Evolutionary conservation across 2,113 vertebrate species (phyloP).

Genomic region (Pachycephala philippinensis): DNA sequence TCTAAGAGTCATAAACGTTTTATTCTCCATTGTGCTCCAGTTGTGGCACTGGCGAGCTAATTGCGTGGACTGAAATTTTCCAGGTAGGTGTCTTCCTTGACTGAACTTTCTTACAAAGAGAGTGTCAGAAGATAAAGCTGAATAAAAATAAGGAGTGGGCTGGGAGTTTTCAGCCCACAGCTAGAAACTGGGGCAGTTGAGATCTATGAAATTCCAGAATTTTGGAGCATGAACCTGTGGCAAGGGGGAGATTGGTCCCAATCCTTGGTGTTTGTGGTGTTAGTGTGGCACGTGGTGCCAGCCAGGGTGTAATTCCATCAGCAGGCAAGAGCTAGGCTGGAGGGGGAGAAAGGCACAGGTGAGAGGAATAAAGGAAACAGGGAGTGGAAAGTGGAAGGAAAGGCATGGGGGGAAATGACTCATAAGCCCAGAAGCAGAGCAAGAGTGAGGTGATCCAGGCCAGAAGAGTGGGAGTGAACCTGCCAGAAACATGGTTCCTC

Average conservation of each 20-base stretch:
- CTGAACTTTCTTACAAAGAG: background rate
- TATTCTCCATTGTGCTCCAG: background rate
- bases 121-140: background rate
- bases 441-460: background rate
- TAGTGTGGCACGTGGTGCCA: fast-evolving
- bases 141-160: background rate
- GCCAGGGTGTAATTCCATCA: background rate
- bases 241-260: background rate
- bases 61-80: background rate
- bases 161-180: background rate
- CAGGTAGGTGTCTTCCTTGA: background rate
- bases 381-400: background rate
- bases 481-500: fast-evolving
- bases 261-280: fast-evolving
- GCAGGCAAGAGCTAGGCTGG: background rate
- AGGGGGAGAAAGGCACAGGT: background rate
- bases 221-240: background rate
- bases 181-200: background rate
- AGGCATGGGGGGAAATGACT: fast-evolving
- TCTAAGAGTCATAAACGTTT: background rate
- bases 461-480: background rate
- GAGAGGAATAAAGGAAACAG: background rate
- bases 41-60: background rate
- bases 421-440: background rate
- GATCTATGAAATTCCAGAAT: background rate